Base-by-base conservation (phyloP, 2,113 vertebrate genomes). In the Neodontobutis hainanensis region DNA sequence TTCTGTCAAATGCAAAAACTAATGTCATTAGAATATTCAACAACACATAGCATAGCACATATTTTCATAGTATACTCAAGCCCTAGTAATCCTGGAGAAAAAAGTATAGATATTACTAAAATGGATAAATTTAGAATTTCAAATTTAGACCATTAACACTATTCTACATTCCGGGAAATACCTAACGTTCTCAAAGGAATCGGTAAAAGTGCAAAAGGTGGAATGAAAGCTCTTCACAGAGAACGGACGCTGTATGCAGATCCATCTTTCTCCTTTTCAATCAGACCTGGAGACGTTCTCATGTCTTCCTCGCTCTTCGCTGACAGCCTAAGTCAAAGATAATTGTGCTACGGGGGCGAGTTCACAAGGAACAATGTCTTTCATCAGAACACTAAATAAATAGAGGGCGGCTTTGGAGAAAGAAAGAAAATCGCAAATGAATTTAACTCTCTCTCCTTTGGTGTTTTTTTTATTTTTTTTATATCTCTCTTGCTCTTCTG, bases 391-490 rank as follows among this genome's bases (percentile, higher is more conserved):
- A 58, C 79, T 83, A 82, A 86, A 90, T 87, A 89, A 89, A 88
- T 86, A 87, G 70, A 82, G 77, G 82, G 77, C 72, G 84, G 80
- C 79, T 89, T 81, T 76, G 76, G 65, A 63, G 47, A 76, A 75
- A 60, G 42, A 75, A 66, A 80, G 76, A 84, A 76, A 65, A 76
- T 71, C 74, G 81, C 76, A 83, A 89, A 89, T 92, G 88, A 95
- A 94, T 94, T 93, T 89, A 93, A 94, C 92, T 92, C 91, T 91
- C 90, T 92, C 90, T 87, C 85, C 64, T 59, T 92, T 84, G 79
- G 81, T 81, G 87, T 92, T 92, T 92, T 92, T 92, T 92, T 91
- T 92, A 2, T 27, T 27, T 27, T 27, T 27, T 27, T 27, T 27
- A 27, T 27, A 27, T 27, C 19, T 27, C 3, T 90, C 89, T 55